phyloP scores from a whole-genome alignment of 2,888 invertebrate genomes.

The Phyllotreta striolata region DNA sequence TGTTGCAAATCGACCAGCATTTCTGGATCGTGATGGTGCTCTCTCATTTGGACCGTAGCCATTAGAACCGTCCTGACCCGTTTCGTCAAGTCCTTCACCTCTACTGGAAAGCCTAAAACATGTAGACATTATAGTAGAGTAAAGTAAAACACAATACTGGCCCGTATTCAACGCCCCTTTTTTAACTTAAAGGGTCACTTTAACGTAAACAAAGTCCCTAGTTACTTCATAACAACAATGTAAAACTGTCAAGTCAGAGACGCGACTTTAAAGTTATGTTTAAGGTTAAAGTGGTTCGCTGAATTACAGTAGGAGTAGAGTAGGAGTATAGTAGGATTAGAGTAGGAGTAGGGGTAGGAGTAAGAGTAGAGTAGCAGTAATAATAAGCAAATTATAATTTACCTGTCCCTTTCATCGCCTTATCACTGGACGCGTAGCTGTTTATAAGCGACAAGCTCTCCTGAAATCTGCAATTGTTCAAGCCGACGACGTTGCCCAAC shows the following conservation, averaged over 20 bases:
- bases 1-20: constrained; percentile 91
- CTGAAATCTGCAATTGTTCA: constrained; percentile 94
- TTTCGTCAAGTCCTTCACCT: constrained; percentile 93
- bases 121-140: background rate
- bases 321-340: no score
- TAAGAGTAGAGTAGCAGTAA: no score
- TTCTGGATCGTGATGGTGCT: constrained; percentile 91
- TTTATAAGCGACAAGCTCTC: constrained; percentile 92
- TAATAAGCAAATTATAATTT: constrained; percentile 40
- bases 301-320: no score
- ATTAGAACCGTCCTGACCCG: constrained; percentile 93
- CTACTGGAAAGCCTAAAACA: constrained; percentile 76
- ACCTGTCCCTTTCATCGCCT: constrained; percentile 93
- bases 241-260: no score
- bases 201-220: no score
- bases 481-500: constrained; percentile 86
- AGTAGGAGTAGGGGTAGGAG: no score
- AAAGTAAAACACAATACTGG: no score
- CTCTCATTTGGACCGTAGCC: constrained; percentile 91
- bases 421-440: constrained; percentile 91
- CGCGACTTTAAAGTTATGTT: no score
- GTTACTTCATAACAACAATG: no score
- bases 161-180: no score
- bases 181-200: no score
- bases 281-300: no score